These are phyloP conservation scores for Carduelis carduelis DNA, from an alignment of 2,797 vertebrate genomes.

Conservation along the genomic window DNA sequence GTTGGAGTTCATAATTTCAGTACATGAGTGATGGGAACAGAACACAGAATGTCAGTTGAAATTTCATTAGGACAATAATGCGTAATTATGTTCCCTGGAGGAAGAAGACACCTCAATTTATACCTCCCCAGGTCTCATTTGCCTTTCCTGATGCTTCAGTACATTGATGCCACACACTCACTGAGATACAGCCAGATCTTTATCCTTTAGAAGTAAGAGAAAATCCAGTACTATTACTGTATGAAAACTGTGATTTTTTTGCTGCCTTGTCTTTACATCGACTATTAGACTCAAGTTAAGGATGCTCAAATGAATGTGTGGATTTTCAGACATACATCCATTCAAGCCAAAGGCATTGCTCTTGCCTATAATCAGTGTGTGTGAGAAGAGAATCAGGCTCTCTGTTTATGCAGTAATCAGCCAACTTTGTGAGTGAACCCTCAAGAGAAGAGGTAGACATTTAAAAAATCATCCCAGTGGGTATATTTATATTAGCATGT, in stretches of 20 bases:
- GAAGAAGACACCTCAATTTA: constrained; percentile 6
- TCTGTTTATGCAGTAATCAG: not conserved
- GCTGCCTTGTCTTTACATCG: not conserved
- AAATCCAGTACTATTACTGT: not conserved
- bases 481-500: not conserved
- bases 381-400: not conserved
- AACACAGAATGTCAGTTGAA: not conserved
- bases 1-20: not conserved
- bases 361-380: not conserved
- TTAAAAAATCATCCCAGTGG: not conserved
- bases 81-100: not conserved
- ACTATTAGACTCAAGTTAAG: not conserved
- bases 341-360: not conserved
- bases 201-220: not conserved
- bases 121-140: not conserved
- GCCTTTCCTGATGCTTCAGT: not conserved
- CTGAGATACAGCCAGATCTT: not conserved
- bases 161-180: not conserved
- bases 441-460: not conserved
- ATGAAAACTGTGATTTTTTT: not conserved
- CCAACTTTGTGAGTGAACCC: not conserved
- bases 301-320: not conserved
- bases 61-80: constrained; percentile 7
- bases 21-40: not conserved
- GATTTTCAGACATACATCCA: not conserved